Evolutionary conservation across 2,797 vertebrate genomes (phyloP).

Genomic region (Poeciliopsis gracilis): DNA sequence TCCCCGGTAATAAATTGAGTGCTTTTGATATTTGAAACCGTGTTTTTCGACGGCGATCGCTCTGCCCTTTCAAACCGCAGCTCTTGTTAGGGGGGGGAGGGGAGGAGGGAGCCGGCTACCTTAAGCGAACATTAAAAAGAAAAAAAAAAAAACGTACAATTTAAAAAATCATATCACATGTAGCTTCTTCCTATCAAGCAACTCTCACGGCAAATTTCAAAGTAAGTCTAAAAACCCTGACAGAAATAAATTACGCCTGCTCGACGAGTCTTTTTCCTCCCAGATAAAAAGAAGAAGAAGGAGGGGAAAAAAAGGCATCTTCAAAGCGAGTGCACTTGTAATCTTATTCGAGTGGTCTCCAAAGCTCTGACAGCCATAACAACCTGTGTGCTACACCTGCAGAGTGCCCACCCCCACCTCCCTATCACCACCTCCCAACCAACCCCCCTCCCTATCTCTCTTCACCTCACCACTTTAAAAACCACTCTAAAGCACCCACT

Average conservation of each 20-base stretch:
- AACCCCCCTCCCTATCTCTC: constrained; percentile 10
- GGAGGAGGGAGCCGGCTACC: neutral
- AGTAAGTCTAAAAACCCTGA: neutral
- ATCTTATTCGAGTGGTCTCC: constrained; percentile 42
- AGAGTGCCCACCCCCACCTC: constrained; percentile 11
- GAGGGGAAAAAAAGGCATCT: constrained; percentile 5
- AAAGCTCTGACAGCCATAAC: constrained; percentile 53
- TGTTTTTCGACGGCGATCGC: neutral
- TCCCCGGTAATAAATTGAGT: neutral
- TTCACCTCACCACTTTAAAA: constrained; percentile 47
- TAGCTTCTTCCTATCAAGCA: neutral
- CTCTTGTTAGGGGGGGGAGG: neutral
- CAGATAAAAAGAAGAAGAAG: constrained; percentile 1
- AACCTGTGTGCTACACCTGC: constrained; percentile 65
- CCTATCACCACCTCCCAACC: neutral
- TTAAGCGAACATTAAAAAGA: neutral
- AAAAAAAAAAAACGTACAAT: neutral
- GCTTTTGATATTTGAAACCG: neutral
- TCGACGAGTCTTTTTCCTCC: constrained; percentile 36
- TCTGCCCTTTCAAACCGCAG: neutral
- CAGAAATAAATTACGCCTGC: constrained; percentile 16
- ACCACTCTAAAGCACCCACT: constrained; percentile 52
- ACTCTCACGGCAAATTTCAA: neutral
- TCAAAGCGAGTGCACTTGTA: constrained; percentile 56
- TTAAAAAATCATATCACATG: neutral